These are phyloP conservation scores for Amphiprion clarkii DNA, from an alignment of 2,797 vertebrate genomes.

Conservation along the genomic window DNA sequence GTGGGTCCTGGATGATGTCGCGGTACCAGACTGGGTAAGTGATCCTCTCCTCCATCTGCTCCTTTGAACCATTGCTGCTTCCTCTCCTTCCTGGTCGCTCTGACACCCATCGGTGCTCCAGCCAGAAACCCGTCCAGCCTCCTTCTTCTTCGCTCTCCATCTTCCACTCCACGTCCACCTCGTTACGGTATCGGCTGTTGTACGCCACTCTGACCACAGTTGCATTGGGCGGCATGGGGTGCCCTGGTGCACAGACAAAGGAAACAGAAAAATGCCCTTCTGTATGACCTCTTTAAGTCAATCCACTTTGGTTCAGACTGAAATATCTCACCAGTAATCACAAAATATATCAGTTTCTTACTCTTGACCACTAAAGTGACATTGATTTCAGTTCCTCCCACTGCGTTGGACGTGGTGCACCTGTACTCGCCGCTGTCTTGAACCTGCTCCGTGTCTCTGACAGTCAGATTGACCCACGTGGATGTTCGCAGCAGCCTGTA, in stretches of 20 bases:
- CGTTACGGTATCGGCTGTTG: slow-evolving; percentile 82
- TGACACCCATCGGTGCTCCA: slow-evolving; percentile 82
- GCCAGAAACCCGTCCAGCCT: slow-evolving; percentile 89
- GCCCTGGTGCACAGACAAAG: slow-evolving; percentile 76
- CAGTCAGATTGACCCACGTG: slow-evolving; percentile 86
- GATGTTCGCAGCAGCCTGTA: slow-evolving; percentile 84
- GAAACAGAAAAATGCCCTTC: slow-evolving; percentile 1
- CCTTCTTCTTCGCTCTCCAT: slow-evolving; percentile 62
- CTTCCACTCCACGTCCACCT: slow-evolving; percentile 91
- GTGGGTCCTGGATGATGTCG: slow-evolving; percentile 82
- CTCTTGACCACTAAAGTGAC: slow-evolving; percentile 88
- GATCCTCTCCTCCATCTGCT: slow-evolving; percentile 30
- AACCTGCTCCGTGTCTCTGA: slow-evolving; percentile 84
- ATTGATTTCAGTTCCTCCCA: slow-evolving; percentile 87
- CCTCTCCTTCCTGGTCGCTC: slow-evolving; percentile 43
- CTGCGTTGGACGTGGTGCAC: slow-evolving; percentile 88
- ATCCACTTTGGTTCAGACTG: background rate
- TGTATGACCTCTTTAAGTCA: background rate
- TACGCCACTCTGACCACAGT: slow-evolving; percentile 90
- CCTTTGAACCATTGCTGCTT: slow-evolving; percentile 41
- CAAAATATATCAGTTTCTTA: slow-evolving; percentile 70
- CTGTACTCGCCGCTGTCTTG: slow-evolving; percentile 89
- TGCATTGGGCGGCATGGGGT: slow-evolving; percentile 91
- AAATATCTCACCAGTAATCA: background rate
- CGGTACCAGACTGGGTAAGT: slow-evolving; percentile 84